Evolutionary conservation across 2,113 vertebrate genomes (phyloP).

Genomic region (Percopsis transmontana): DNA sequence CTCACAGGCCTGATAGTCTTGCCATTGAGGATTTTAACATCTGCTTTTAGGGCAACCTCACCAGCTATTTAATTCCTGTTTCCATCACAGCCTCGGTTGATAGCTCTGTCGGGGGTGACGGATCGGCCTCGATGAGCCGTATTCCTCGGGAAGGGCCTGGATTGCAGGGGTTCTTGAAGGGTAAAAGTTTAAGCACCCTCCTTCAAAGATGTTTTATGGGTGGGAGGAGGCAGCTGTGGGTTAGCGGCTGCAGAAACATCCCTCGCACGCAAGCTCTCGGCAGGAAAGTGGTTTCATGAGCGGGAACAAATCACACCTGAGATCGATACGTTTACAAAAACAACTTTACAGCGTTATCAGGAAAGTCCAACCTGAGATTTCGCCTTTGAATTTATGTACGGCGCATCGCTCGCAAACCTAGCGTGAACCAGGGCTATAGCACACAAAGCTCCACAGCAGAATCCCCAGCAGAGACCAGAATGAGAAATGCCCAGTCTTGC

Average conservation of each 20-base stretch:
- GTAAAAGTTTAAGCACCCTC: not conserved
- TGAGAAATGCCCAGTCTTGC: constrained; percentile 3
- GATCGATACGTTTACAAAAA: constrained; percentile 5
- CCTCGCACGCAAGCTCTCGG: not conserved
- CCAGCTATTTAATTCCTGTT: not conserved
- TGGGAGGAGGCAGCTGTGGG: not conserved
- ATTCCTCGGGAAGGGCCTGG: not conserved
- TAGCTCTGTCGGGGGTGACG: not conserved
- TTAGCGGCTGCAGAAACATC: not conserved
- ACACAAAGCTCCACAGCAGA: not conserved
- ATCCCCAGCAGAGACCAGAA: not conserved
- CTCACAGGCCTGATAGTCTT: constrained; percentile 14
- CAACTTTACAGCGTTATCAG: not conserved
- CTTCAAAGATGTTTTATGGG: constrained; percentile 9
- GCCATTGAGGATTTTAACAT: constrained; percentile 15
- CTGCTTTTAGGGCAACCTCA: too few species aligned
- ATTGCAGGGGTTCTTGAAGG: not conserved
- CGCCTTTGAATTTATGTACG: not conserved
- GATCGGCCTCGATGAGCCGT: not conserved
- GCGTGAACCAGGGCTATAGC: not conserved
- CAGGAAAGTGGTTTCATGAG: not conserved
- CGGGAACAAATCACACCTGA: not conserved
- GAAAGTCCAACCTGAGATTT: not conserved
- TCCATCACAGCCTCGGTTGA: not conserved
- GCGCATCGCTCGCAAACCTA: not conserved